These are phyloP conservation scores for Caenorhabditis briggsae DNA, from an alignment of 1,140 invertebrate species.

Conservation along the genomic window DNA sequence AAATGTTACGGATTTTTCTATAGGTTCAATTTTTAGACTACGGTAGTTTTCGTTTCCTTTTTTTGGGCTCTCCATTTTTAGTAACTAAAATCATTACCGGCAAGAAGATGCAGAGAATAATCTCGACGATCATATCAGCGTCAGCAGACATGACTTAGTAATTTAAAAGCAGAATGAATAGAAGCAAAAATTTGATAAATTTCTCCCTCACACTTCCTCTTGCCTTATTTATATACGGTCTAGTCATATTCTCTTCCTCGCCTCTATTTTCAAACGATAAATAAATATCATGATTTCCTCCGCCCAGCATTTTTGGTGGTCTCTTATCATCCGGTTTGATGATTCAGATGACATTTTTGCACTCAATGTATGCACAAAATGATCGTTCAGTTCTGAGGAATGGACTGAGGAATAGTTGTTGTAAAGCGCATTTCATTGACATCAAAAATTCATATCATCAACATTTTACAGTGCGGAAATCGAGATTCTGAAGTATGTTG, in stretches of 20 bases:
- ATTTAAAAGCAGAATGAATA: not conserved
- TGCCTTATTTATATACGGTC: not conserved
- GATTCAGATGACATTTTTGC: slow-evolving; percentile 29
- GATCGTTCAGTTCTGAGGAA: not conserved
- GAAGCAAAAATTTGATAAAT: not conserved
- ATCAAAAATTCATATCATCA: not conserved
- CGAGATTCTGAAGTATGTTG: slow-evolving; percentile 90
- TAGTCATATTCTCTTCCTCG: not conserved
- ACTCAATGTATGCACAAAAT: slow-evolving; percentile 26
- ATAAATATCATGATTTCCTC: not conserved
- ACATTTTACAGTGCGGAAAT: slow-evolving; percentile 82
- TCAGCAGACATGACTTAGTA: not conserved
- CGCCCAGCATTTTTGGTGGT: not conserved
- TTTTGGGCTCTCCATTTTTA: too few relatives aligned
- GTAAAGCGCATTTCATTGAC: not conserved
- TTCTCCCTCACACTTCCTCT: not conserved
- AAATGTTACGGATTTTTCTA: too few relatives aligned
- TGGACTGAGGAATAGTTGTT: not conserved
- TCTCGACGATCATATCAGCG: slow-evolving; percentile 61
- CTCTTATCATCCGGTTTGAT: slow-evolving; percentile 18
- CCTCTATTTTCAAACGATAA: slow-evolving; percentile 7
- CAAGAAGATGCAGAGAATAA: slow-evolving; percentile 62
- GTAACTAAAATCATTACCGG: slow-evolving; percentile 52
- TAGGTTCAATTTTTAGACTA: too few relatives aligned
- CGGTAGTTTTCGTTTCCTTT: too few relatives aligned